phyloP scores from a whole-genome alignment of 35 echinoderm and acorn worm species.

The Diadema setosum region DNA sequence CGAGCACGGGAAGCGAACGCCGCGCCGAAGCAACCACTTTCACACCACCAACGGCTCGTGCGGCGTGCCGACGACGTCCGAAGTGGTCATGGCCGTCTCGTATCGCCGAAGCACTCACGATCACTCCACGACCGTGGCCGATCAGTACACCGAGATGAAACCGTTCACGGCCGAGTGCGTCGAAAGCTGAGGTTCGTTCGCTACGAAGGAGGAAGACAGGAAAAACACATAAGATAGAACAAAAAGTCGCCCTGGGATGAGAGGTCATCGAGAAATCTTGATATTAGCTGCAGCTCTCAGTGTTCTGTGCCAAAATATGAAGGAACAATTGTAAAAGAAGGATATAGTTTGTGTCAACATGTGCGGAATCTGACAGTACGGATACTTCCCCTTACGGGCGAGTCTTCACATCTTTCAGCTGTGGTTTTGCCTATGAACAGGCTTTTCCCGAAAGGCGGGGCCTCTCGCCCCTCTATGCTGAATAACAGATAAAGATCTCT shows the following conservation, averaged over 20 bases:
- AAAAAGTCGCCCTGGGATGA: not conserved
- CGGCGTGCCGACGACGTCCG: constrained; percentile 74
- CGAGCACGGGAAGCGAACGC: constrained; percentile 52
- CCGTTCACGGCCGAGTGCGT: constrained; percentile 60
- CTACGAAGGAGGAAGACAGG: not conserved
- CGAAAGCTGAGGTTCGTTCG: constrained; percentile 32
- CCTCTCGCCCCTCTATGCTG: not conserved
- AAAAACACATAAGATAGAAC: not conserved
- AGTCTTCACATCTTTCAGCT: no score
- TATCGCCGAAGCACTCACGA: constrained; percentile 56
- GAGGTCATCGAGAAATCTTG: no score
- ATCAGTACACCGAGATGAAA: constrained; percentile 73
- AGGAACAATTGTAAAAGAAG: not conserved
- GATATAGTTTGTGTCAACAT: no score
- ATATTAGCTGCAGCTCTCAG: no score
- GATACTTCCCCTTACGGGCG: no score
- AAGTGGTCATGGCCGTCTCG: constrained; percentile 71
- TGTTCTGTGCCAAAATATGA: not conserved
- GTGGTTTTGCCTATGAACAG: no score
- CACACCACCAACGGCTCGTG: constrained; percentile 81
- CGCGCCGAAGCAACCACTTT: constrained; percentile 26
- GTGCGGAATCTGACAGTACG: no score
- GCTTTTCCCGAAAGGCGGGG: no score
- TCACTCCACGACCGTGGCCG: constrained; percentile 30
- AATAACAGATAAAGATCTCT: not conserved